phyloP scores from a whole-genome alignment of 1,140 invertebrate species.

The Pemphigus obesinymphae region DNA sequence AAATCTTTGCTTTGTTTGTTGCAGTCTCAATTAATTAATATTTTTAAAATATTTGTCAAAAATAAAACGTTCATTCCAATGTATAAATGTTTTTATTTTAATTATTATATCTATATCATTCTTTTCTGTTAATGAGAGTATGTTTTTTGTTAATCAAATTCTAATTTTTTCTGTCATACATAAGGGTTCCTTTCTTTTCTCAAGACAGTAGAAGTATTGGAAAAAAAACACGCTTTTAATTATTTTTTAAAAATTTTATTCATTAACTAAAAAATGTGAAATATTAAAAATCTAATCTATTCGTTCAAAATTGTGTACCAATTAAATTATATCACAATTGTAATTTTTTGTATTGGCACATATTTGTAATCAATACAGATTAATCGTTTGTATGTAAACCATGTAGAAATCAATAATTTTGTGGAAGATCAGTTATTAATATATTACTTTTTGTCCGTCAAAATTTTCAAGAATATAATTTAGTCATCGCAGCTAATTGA shows the following conservation, averaged over 20 bases:
- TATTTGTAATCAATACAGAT: neutral
- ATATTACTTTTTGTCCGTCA: neutral
- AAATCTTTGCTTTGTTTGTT: neutral
- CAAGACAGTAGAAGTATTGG: constrained; percentile 17
- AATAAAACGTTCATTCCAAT: constrained; percentile 27
- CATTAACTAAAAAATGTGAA: neutral
- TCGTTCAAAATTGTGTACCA: neutral
- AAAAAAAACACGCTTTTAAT: constrained; percentile 12
- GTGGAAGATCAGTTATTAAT: neutral
- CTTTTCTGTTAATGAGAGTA: neutral
- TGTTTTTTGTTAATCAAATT: neutral
- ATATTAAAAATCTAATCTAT: neutral
- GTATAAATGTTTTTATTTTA: constrained; percentile 15
- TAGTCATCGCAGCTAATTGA: too few species aligned
- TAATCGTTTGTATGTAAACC: neutral
- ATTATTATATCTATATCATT: constrained; percentile 17
- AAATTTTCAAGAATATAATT: neutral
- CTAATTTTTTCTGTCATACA: neutral
- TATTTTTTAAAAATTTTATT: neutral
- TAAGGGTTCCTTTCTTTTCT: constrained; percentile 14
- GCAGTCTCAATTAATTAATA: neutral
- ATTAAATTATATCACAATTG: neutral
- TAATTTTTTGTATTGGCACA: neutral
- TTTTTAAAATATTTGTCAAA: neutral
- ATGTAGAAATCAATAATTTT: neutral